A percentile compares a stretch with the other conserved stretches of the same genome.
Evolutionary conservation across 2,113 vertebrate species (phyloP).

Genomic region (Meles meles): DNA sequence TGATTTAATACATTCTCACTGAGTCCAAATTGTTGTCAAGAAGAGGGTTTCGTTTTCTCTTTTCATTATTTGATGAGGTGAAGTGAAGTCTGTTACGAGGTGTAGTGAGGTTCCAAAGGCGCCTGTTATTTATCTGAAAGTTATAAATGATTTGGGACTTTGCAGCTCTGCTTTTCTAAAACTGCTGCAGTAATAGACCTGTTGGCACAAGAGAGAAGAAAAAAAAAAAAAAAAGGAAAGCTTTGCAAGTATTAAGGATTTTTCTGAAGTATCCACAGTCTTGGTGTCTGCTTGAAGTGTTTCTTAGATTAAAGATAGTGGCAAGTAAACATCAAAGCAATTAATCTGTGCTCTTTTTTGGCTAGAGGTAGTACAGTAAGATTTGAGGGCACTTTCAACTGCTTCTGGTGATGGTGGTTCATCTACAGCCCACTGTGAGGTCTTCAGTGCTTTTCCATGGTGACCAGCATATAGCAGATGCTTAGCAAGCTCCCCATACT

Average conservation of each 20-base stretch:
- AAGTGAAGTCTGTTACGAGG: not conserved
- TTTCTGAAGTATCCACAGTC: not conserved
- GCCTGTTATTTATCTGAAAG: not conserved
- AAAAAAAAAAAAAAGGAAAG: too few relatives aligned
- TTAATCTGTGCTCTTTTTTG: not conserved
- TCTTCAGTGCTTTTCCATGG: not conserved
- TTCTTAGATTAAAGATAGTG: not conserved
- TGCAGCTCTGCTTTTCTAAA: not conserved
- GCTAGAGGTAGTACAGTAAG: not conserved
- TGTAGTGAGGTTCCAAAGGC: not conserved
- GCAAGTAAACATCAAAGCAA: not conserved
- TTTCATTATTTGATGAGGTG: conserved; percentile 33
- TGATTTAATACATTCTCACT: conserved; percentile 6
- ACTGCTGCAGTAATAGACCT: not conserved
- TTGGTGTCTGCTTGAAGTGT: not conserved
- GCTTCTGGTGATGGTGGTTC: not conserved
- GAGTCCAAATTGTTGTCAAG: conserved; percentile 29
- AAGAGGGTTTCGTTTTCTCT: not conserved
- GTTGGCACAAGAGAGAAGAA: not conserved
- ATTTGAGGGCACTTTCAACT: not conserved
- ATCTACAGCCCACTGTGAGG: fast-evolving
- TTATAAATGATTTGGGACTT: not conserved
- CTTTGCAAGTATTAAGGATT: not conserved
- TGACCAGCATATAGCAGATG: not conserved
- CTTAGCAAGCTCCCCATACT: not conserved